Base-by-base conservation (phyloP, 2,113 vertebrate species). In the Indri indri region DNA sequence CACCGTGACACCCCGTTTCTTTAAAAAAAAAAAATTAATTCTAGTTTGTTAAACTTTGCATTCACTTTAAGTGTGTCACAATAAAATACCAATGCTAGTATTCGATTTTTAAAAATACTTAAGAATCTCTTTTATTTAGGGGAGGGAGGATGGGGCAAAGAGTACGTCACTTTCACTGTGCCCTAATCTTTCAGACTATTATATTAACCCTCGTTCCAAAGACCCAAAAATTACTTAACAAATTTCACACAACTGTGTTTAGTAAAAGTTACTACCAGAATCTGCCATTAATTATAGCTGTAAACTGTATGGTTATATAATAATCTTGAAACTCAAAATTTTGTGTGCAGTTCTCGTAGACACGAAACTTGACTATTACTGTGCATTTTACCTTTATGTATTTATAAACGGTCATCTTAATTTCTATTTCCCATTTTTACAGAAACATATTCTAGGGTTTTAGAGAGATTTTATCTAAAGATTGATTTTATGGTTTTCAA, bases 301-400 rank as follows among this genome's bases (percentile, higher is more conserved):
- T 7, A 79, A 79, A 68, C 20, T 42, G 18, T 57, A 54, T 34
- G 27, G 47, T 77, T 57, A 68, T 47, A 80, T 59, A 71, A 68
- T 73, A 86, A 65, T 85, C 54, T 42, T 25, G 79, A 91, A 93
- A 86, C n/a, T 77, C 61, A 88, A 54, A 54, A 88, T 71, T 88
- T 81, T 59, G 17, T 32, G 5, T 12, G 4, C 17, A 37, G 40
- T 32, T 9, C 32, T 50, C 30, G 32, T 4, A 76, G 17, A 76
- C 57, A 87, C 57, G 30, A 68, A 79, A 93, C n/a, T 86, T 86
- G 42, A 91, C 50, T 54, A 34, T 25, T 27, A 27, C 13, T 92
- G 45, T 63, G 45, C n/a, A 79, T 79, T 45, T 70, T 59, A 77
- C 18, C 30, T 93, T 61, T 12, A 37, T 12, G 20, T 70, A 77